Base-by-base conservation (phyloP, 2,888 invertebrate species). In the Dynastes grantii region DNA sequence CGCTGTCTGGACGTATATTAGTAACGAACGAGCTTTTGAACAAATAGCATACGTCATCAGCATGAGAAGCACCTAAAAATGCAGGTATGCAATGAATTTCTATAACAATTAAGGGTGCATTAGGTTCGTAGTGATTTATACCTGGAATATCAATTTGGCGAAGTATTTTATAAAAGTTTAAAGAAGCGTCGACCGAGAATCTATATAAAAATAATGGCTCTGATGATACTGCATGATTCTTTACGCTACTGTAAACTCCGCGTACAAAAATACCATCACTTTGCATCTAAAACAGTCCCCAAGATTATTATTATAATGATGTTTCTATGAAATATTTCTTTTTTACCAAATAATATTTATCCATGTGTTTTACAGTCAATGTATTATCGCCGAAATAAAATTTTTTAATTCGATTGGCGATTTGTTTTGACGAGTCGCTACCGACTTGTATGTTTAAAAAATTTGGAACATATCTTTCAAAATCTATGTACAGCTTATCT, bases 271-370 rank as follows among this genome's bases (percentile, higher is more conserved):
- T 80, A 29, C 51, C 70, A 75, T 85, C 85, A 8, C 84, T 81
- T 73, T 81, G 80, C 49, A 84, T 11, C 84, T 84, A 73, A 71
- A 83, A 81, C 16, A 64, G 78, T 73, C 6, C 53, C 4, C 4
- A 58, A 58, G 2, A 3, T 58, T 3, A 22, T 29, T 55, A 16
- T 76, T 49, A 55, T 68, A 11, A 73, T 67, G 71, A 55, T 5
- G 13, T 45, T 61, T 63, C 29, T 27, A 78, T 27, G 3, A 27
- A 22, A 16, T 55, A 63, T 16, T 6, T 5, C n/a, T 55, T 13
- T 71, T 80, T 80, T 81, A 85, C 85, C 78, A 82, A 55, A 78
- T 88, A 85, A 81, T 88, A 88, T 79, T 88, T 85, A 51, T 89
- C 85, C n/a, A 45, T 71, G 71, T 82, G 83, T 6, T 81, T 76